Evolutionary conservation across 2,888 invertebrate genomes (phyloP), one percentile per base, ranked within the genome.

Genomic region (Apotomis betuletana): DNA sequence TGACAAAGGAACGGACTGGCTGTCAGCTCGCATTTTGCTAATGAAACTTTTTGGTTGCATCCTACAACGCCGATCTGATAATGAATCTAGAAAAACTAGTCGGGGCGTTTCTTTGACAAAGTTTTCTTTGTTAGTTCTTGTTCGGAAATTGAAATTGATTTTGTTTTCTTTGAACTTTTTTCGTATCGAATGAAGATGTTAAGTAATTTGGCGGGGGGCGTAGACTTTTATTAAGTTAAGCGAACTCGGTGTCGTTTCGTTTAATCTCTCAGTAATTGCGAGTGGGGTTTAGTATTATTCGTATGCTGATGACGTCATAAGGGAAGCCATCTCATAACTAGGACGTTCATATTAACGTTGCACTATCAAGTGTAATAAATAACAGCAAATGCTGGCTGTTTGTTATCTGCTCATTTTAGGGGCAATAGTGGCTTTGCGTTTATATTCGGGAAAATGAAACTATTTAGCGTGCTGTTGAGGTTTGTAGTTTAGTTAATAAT

Each of bases 31-130:
- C 87, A 87, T 83, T 87, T 82, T 81, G 78, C 82, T 88, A 87
- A 89, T 89, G 88, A 88, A 89, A 87, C 83, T 86, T 85, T 87
- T 87, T 83, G 84, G 81, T 74, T 79, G 78, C 81, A 82, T 82
- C 80, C 81, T 79, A 80, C 80, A 73, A 75, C 74, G 75, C 75
- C 82, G 82, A 85, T 85, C 81, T 77, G 81, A 84, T 86, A 85
- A 83, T 83, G 80, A 82, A 78, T 77, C 69, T 70, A 71, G 73
- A 68, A 74, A 77, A 71, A 62, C 49, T 67, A 46, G 51, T 51
- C 36, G 52, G 67, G 41, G 55, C 70, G 38, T 69, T 73, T 63
- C 60, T 69, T 60, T 69, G 64, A 64, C 41, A 51, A 64, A 63
- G 63, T 59, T 68, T 63, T 69, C 62, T 64, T 52, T 59, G 60